Base-by-base conservation (phyloP, 2,113 vertebrate genomes). In the Monarcha castaneiventris region DNA sequence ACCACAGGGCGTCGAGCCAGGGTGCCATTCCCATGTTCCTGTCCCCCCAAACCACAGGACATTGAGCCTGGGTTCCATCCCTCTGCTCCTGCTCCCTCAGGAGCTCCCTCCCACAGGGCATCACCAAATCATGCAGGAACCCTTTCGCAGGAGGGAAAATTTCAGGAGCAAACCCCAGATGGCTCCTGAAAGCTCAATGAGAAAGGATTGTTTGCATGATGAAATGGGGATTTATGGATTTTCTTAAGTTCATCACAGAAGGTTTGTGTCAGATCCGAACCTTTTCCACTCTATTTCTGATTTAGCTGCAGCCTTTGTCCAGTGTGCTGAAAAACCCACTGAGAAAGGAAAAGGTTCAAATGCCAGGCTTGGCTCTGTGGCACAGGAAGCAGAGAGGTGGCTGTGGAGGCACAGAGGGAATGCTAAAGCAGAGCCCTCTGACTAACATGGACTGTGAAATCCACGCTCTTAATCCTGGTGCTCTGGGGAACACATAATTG, bases 41-140 rank as follows among this genome's bases (percentile, higher is more conserved):
- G 19, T 8, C 9, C 72, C 26, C 15, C 27, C 2, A 3, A 35
- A 51, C 13, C 14, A 4, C 30, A 52, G 13, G 41, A 6, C 23
- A 78, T 12, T 0, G 0, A 25, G 2, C 9, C 69, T 43, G 11
- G 22, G 17, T n/a, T n/a, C 29, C 33, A 27, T 16, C n/a, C 29
- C 27, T 16, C 9, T 77, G 43, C 16, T 73, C 32, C 80, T 49
- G 27, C 35, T 86, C 41, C 46, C 17, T 55, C 30, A 32, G 30
- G 52, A 55, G 17, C 52, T 32, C 52, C 52, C 52, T 54, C 52
- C 20, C 13, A 7, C 6, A 29, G 25, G 16, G 17, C 11, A 29
- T 55, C 2, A 2, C 52, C 35, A 48, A 77, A 81, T 20, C 2
- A 0, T 44, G 21, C 48, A 68, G 62, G 35, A 67, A 39, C 7